Evolutionary conservation across 2,113 vertebrate genomes (phyloP).

Genomic region (Elephantulus edwardii): DNA sequence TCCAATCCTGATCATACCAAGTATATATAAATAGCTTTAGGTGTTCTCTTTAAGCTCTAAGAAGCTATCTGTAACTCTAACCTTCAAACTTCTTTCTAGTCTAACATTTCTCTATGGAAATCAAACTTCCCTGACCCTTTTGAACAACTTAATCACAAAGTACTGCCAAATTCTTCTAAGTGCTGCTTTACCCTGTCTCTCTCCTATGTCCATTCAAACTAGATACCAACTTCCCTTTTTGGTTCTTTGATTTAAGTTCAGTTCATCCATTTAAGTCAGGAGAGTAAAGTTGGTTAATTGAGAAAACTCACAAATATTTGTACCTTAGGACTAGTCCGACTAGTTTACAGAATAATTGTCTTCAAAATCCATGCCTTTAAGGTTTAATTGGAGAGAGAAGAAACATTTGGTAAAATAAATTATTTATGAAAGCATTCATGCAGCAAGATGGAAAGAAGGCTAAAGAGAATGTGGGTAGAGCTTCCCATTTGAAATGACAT

Average conservation of each 20-base stretch:
- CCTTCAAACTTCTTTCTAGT: not conserved
- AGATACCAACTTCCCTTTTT: not conserved
- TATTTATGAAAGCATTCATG: not conserved
- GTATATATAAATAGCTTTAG: not conserved
- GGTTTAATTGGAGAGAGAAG: conserved; percentile 34
- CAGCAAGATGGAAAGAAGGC: not conserved
- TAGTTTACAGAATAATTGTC: conserved; percentile 9
- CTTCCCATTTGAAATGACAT: not conserved
- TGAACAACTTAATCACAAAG: not conserved
- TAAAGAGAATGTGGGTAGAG: not conserved
- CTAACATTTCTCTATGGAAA: not conserved
- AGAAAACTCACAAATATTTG: conserved; percentile 9
- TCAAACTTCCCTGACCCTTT: not conserved
- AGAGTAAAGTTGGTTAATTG: not conserved
- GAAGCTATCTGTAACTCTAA: not conserved
- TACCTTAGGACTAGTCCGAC: not conserved
- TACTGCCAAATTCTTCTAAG: not conserved
- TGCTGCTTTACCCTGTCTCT: not conserved
- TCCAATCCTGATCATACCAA: not conserved
- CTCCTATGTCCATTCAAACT: not conserved
- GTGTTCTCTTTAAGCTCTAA: not conserved
- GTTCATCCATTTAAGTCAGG: not conserved
- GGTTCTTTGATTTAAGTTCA: conserved; percentile 7
- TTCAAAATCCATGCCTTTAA: not conserved
- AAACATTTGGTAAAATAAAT: conserved; percentile 9